phyloP scores from a whole-genome alignment of 2,888 invertebrate genomes.

The Hirtodrosophila duncani region DNA sequence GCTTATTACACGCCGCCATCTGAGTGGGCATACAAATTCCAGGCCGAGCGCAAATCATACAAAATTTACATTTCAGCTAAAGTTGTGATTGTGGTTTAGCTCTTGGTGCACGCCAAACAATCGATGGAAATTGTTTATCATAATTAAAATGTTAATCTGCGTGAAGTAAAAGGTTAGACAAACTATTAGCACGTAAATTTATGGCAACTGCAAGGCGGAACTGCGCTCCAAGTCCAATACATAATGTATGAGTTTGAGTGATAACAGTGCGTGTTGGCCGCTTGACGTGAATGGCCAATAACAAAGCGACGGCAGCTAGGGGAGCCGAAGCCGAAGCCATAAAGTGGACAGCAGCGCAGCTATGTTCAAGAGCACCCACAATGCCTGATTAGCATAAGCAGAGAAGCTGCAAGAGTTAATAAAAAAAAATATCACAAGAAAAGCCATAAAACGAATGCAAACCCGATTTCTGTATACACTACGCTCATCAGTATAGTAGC shows the following conservation, averaged over 20 bases:
- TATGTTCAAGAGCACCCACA: constrained; percentile 71
- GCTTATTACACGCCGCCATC: constrained; percentile 28
- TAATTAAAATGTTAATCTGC: constrained; percentile 72
- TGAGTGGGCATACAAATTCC: constrained; percentile 54
- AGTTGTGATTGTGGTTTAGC: neutral
- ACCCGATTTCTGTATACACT: too few species aligned
- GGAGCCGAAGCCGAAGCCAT: neutral
- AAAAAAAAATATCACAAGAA: constrained; percentile 32
- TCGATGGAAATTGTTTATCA: constrained; percentile 56
- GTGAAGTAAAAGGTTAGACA: constrained; percentile 74
- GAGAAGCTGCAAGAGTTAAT: constrained; percentile 24
- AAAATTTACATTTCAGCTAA: constrained; percentile 52
- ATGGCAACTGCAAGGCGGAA: constrained; percentile 69
- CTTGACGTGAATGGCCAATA: constrained; percentile 44
- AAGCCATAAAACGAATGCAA: neutral
- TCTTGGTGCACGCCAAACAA: constrained; percentile 39
- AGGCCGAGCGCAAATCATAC: constrained; percentile 44
- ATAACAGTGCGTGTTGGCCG: constrained; percentile 59
- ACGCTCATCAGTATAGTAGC: too few species aligned
- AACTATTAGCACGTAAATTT: constrained; percentile 69
- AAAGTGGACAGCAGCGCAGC: constrained; percentile 34
- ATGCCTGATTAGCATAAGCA: constrained; percentile 56
- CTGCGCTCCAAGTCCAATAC: constrained; percentile 14
- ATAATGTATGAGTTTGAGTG: constrained; percentile 60
- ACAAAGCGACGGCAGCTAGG: constrained; percentile 18